Percentiles rank a stretch among this genome's conserved stretches.
These are phyloP conservation scores for Fabriciana adippe DNA, from an alignment of 2,888 invertebrate genomes.

Conservation along the genomic window DNA sequence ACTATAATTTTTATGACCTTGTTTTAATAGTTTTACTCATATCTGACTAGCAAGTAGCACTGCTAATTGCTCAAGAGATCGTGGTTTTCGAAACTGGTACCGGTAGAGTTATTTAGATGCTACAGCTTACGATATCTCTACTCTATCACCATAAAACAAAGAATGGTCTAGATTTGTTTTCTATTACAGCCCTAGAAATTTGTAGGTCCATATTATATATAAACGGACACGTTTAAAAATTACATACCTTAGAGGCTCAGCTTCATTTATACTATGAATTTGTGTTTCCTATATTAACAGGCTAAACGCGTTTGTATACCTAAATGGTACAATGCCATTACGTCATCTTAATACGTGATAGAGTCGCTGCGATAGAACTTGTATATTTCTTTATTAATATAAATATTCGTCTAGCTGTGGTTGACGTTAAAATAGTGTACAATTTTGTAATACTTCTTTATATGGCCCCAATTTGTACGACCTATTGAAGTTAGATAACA, in stretches of 20 bases:
- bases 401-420: not conserved
- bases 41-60: not conserved
- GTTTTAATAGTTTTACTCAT: not conserved
- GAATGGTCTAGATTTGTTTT: too few species aligned
- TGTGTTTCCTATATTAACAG: slow-evolving; percentile 14
- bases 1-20: slow-evolving; percentile 26
- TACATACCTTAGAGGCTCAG: not conserved
- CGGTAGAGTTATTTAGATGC: too few species aligned
- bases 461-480: not conserved
- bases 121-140: too few species aligned
- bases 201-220: too few species aligned
- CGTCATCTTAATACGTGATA: slow-evolving; percentile 27
- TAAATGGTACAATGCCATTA: slow-evolving; percentile 36
- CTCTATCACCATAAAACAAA: too few species aligned
- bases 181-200: too few species aligned
- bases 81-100: too few species aligned
- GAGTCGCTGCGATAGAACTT: not conserved
- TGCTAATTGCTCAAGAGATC: not conserved
- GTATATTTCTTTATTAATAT: slow-evolving; percentile 1
- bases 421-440: too few species aligned
- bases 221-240: not conserved
- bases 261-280: not conserved
- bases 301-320: slow-evolving; percentile 26
- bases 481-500: not conserved
- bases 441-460: too few species aligned